Evolutionary conservation across 1,140 invertebrate species (phyloP).

Genomic region (Platyura marginata): DNA sequence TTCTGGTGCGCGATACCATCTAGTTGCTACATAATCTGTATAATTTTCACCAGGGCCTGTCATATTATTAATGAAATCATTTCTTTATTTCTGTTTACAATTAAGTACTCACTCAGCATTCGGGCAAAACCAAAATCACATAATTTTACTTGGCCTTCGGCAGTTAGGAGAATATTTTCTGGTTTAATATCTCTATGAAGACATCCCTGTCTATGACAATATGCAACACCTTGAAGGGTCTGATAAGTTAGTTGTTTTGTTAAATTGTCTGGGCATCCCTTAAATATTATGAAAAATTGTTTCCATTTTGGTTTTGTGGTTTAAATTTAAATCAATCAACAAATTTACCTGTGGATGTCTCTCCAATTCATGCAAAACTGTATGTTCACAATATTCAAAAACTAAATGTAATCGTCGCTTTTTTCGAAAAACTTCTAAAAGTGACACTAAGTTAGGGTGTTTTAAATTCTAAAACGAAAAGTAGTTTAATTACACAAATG

Average conservation of each 20-base stretch:
- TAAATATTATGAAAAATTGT: slow-evolving; percentile 5
- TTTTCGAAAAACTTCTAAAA: slow-evolving; percentile 93
- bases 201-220: slow-evolving; percentile 92
- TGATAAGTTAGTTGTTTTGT: slow-evolving; percentile 91
- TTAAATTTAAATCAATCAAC: neutral
- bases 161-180: slow-evolving; percentile 78
- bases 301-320: neutral
- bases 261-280: slow-evolving; percentile 67
- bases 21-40: slow-evolving; percentile 97
- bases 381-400: slow-evolving; percentile 97
- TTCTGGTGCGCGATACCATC: slow-evolving; percentile 96
- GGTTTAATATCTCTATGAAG: slow-evolving; percentile 97
- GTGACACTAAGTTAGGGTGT: slow-evolving; percentile 92
- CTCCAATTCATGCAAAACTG: slow-evolving; percentile 90
- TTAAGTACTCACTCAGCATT: slow-evolving; percentile 63
- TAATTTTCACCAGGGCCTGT: slow-evolving; percentile 85
- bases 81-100: neutral
- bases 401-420: slow-evolving; percentile 94
- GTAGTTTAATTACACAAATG: too few species aligned
- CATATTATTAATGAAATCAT: neutral
- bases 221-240: slow-evolving; percentile 83
- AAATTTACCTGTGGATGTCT: slow-evolving; percentile 47
- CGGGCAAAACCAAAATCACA: slow-evolving; percentile 99
- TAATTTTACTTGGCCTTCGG: slow-evolving; percentile 84
- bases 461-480: slow-evolving; percentile 73